These are phyloP conservation scores for Zonitis immaculata DNA, from an alignment of 2,888 invertebrate genomes.

Conservation along the genomic window DNA sequence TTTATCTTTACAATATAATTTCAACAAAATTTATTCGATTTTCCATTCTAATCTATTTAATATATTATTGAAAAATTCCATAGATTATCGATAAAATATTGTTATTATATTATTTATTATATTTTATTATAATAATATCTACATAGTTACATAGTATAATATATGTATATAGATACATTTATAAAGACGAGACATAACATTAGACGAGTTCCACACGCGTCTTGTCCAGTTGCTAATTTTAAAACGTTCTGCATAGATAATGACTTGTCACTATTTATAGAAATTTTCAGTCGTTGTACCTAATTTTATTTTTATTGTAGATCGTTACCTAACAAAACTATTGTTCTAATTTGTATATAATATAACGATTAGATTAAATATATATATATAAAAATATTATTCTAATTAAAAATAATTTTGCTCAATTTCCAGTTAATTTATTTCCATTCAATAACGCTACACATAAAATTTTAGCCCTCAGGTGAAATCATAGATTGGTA, in stretches of 20 bases:
- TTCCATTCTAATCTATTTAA: too few relatives aligned
- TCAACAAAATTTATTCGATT: too few relatives aligned
- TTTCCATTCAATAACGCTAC: neutral
- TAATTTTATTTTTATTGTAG: constrained; percentile 23
- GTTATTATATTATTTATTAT: too few relatives aligned
- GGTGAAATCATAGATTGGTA: neutral
- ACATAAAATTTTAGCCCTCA: neutral
- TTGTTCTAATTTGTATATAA: too few relatives aligned
- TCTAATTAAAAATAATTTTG: neutral
- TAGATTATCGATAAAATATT: neutral
- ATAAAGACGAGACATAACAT: constrained; percentile 29
- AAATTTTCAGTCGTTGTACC: constrained; percentile 28
- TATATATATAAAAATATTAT: too few relatives aligned
- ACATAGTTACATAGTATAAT: too few relatives aligned
- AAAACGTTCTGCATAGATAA: constrained; percentile 38
- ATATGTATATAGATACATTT: too few relatives aligned
- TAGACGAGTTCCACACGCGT: constrained; percentile 33
- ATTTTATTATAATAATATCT: too few relatives aligned
- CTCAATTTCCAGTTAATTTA: neutral
- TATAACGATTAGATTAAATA: too few relatives aligned
- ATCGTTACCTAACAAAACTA: constrained; percentile 29
- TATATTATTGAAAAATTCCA: neutral
- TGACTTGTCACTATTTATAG: constrained; percentile 37
- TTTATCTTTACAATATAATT: too few relatives aligned
- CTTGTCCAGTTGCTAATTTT: constrained; percentile 37